These are phyloP conservation scores for Clanis bilineata DNA, from an alignment of 2,888 invertebrate genomes.

Conservation along the genomic window DNA sequence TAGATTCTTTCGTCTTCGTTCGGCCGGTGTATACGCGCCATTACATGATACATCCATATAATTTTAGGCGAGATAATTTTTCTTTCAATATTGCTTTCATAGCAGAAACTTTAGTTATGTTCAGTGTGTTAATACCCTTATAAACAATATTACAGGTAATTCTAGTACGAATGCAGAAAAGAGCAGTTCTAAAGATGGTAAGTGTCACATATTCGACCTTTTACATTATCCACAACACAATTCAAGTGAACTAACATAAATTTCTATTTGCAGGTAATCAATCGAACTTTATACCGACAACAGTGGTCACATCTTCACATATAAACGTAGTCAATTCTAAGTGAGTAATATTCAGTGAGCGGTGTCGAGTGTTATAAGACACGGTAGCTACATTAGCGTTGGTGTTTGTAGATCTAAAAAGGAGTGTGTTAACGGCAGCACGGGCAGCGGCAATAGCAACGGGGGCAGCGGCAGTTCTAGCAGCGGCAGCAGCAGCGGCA, in stretches of 20 bases:
- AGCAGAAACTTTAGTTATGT: not conserved
- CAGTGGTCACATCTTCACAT: constrained; percentile 78
- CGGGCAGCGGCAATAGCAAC: constrained; percentile 42
- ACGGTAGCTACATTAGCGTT: constrained; percentile 9
- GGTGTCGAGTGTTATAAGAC: constrained; percentile 5
- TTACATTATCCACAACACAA: not conserved
- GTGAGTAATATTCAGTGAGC: constrained; percentile 51
- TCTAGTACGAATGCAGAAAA: constrained; percentile 78
- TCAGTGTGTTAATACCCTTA: not conserved
- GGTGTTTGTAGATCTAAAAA: constrained; percentile 65
- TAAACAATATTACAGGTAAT: constrained; percentile 56
- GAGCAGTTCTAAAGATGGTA: constrained; percentile 77
- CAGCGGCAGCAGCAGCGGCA: constrained; percentile 58
- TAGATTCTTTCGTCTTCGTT: no score
- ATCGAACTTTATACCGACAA: constrained; percentile 78
- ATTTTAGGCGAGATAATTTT: no score
- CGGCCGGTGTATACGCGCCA: no score
- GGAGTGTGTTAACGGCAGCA: constrained; percentile 51
- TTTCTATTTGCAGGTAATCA: constrained; percentile 65
- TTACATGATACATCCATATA: no score
- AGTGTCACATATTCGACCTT: constrained; percentile 24
- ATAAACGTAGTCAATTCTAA: constrained; percentile 81
- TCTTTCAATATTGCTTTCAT: not conserved
- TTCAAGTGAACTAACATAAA: constrained; percentile 4
- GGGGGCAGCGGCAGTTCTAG: constrained; percentile 33